phyloP scores from a whole-genome alignment of 2,113 vertebrate genomes.

The Siniperca knerii region DNA sequence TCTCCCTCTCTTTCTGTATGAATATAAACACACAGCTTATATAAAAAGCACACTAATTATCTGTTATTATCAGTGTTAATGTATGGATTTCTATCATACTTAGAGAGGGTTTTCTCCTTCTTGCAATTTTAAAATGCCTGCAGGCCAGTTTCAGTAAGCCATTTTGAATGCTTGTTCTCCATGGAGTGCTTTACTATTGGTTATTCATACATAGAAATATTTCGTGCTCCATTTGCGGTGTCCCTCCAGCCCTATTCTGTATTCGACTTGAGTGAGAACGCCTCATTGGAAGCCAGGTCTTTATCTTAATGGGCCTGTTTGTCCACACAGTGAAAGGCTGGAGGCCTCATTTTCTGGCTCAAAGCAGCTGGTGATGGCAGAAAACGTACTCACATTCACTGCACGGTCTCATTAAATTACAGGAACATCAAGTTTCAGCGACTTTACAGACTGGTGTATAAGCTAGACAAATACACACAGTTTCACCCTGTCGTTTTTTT shows the following conservation, averaged over 20 bases:
- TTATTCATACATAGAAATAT: constrained; percentile 52
- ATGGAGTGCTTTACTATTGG: constrained; percentile 16
- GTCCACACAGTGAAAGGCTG: constrained; percentile 62
- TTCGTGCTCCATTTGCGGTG: constrained; percentile 57
- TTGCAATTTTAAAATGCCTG: constrained; percentile 23
- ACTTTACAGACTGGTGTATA: constrained; percentile 10
- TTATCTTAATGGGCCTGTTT: constrained; percentile 73
- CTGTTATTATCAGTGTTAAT: not conserved
- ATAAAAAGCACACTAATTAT: not conserved
- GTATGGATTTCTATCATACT: constrained; percentile 8
- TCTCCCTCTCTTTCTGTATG: not conserved
- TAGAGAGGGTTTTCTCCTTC: not conserved
- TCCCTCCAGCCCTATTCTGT: constrained; percentile 29
- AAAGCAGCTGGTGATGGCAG: constrained; percentile 39
- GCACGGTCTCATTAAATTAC: constrained; percentile 57
- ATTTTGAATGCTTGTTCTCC: constrained; percentile 17
- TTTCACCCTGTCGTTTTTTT: not conserved
- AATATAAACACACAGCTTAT: not conserved
- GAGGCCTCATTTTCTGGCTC: constrained; percentile 60
- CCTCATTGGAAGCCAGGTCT: constrained; percentile 49
- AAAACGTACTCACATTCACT: constrained; percentile 43
- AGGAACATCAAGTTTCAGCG: constrained; percentile 48
- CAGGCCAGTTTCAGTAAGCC: constrained; percentile 29
- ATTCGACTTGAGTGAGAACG: constrained; percentile 18
- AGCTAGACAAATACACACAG: not conserved